These are phyloP conservation scores for Micromys minutus DNA, from an alignment of 2,113 vertebrate species.

Conservation along the genomic window DNA sequence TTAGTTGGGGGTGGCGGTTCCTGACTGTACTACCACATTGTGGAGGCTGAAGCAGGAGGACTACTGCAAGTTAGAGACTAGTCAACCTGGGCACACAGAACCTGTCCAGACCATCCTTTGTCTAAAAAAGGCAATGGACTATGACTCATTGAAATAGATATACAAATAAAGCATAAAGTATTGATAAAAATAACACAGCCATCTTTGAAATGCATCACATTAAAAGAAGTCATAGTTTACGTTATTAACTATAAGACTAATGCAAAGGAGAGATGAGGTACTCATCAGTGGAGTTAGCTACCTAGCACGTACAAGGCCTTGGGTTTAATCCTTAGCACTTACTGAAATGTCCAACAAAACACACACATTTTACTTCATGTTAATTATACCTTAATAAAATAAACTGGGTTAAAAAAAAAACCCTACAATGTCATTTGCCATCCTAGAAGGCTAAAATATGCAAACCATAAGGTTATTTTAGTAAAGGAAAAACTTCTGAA, in stretches of 20 bases:
- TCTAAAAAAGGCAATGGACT: slow-evolving; percentile 9
- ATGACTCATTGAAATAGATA: not conserved
- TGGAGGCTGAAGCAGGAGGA: not conserved
- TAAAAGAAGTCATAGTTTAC: slow-evolving; percentile 32
- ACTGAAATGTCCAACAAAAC: not conserved
- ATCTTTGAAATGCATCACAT: slow-evolving; percentile 22
- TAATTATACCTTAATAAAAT: not conserved
- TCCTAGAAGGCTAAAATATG: not conserved
- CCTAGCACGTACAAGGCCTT: not conserved
- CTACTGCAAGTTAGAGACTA: not conserved
- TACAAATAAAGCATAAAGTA: not conserved
- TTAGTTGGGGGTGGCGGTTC: not conserved
- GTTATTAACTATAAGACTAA: slow-evolving; percentile 17
- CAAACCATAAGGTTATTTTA: not conserved
- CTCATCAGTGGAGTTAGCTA: not conserved
- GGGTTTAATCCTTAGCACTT: not conserved
- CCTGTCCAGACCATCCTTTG: not conserved
- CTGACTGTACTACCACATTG: not conserved
- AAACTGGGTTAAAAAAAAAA: not conserved
- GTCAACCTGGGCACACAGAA: not conserved
- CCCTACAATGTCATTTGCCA: not conserved
- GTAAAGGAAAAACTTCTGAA: not conserved
- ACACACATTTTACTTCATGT: not conserved
- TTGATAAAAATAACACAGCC: slow-evolving; percentile 16
- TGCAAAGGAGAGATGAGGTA: not conserved